Evolutionary conservation across 2,888 invertebrate genomes (phyloP), one percentile per base, ranked within the genome.

Genomic region (Coenonympha glycerion): DNA sequence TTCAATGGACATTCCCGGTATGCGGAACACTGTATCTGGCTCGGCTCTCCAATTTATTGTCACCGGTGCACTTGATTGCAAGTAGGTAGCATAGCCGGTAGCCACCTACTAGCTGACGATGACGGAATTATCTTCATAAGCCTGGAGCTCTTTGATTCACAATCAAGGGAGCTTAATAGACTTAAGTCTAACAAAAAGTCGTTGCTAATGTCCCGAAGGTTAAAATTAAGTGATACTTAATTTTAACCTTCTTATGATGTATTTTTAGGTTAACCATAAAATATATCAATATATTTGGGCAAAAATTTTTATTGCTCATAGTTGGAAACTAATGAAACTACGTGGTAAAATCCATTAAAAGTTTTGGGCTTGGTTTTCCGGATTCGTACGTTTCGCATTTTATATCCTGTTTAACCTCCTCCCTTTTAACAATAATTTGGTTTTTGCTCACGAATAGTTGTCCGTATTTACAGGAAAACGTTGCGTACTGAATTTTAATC

Each of bases 1-100:
- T 76, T 76, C 79, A 79, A 69, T 71, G 78, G 75, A 78, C 79
- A 76, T 66, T 71, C 69, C 70, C 71, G 80, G 81, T 62, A 83
- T 73, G 80, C 83, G 83, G 83, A 84, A 82, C 69, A 39, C 42
- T 40, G 42, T 46, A 52, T 49, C 49, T 53, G 48, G 39, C 47
- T 58, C 56, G 54, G 49, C 57, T 57, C 44, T 52, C 50, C 49
- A 53, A 57, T 58, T 60, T 61, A 57, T 62, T 57, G 54, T 55
- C 54, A 52, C 54, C 54, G 51, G 30, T 51, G 54, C 47, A 54
- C 51, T 51, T 48, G 50, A 47, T 39, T 47, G 51, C 48, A 22
- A 51, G 47, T 46, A 16, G 34, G 45, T 48, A 16, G n/a, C n/a
- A 45, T 48, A 16, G n/a, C n/a, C n/a, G n/a, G n/a, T n/a, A n/a